Evolutionary conservation across 2,113 vertebrate species (phyloP).

Genomic region (Cebidichthys violaceus): DNA sequence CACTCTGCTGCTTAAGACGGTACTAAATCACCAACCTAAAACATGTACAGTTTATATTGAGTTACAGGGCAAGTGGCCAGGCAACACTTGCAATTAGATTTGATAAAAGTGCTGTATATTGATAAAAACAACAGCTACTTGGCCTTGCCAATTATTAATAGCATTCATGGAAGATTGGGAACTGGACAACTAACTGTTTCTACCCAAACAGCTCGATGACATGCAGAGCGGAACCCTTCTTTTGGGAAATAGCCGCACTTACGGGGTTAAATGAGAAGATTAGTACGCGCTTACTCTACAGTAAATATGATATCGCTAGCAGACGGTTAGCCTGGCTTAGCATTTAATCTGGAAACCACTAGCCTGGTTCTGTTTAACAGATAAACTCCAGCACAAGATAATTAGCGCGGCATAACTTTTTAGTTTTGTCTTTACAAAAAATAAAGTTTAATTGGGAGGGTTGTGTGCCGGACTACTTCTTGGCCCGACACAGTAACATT

Average conservation of each 20-base stretch:
- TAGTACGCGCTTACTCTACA: neutral
- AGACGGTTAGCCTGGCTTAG: no score
- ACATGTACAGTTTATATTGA: neutral
- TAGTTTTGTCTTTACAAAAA: no score
- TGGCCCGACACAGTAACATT: no score
- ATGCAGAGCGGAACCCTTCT: neutral
- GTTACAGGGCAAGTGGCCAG: neutral
- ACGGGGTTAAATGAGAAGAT: neutral
- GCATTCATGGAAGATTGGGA: neutral
- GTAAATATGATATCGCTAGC: no score
- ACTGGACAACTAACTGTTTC: no score
- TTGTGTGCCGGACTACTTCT: no score
- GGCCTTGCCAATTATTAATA: neutral
- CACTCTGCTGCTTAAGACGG: neutral
- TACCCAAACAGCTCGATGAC: no score
- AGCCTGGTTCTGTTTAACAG: neutral
- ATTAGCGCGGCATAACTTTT: neutral
- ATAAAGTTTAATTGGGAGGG: no score
- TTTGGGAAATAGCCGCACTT: neutral
- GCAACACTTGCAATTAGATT: neutral
- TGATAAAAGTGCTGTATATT: neutral
- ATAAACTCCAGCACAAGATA: neutral
- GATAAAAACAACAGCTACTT: neutral
- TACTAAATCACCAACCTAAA: conserved; percentile 37
- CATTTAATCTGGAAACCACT: no score